phyloP scores from a whole-genome alignment of 2,888 invertebrate species.

The Erpobdella octoculata region DNA sequence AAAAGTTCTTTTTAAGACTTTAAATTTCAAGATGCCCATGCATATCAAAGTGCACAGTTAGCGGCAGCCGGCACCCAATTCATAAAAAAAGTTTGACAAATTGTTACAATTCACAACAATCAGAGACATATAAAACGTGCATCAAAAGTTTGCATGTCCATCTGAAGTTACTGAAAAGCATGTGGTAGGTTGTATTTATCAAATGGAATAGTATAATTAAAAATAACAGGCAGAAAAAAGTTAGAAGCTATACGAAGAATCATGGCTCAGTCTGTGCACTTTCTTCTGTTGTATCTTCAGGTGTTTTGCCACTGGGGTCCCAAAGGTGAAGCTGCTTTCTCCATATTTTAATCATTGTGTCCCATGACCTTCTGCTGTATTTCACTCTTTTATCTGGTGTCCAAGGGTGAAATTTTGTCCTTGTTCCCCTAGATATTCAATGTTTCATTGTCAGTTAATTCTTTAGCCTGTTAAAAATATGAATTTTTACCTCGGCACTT shows the following conservation, averaged over 20 bases:
- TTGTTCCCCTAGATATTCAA: slow-evolving; percentile 55
- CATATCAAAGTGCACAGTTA: too few relatives aligned
- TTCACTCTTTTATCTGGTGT: slow-evolving; percentile 81
- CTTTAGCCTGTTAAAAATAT: neutral
- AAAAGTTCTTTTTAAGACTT: too few relatives aligned
- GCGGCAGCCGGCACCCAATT: too few relatives aligned
- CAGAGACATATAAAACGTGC: too few relatives aligned
- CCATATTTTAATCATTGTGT: slow-evolving; percentile 79
- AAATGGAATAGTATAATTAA: too few relatives aligned
- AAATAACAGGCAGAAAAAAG: neutral
- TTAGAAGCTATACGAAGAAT: neutral
- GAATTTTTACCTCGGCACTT: slow-evolving; percentile 61
- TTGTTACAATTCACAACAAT: too few relatives aligned
- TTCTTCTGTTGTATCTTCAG: neutral
- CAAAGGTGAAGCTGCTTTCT: slow-evolving; percentile 66
- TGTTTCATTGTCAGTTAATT: too few relatives aligned
- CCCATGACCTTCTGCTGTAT: slow-evolving; percentile 86
- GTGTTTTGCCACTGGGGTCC: slow-evolving; percentile 40
- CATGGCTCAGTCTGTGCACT: too few relatives aligned
- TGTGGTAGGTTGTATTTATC: too few relatives aligned
- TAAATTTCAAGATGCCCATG: too few relatives aligned
- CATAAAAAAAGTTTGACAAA: too few relatives aligned
- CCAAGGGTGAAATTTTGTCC: slow-evolving; percentile 68
- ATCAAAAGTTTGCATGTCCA: too few relatives aligned
- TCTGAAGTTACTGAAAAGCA: neutral